These are phyloP conservation scores for Caenorhabditis angaria DNA, from an alignment of 2,888 invertebrate genomes.

Conservation along the genomic window DNA sequence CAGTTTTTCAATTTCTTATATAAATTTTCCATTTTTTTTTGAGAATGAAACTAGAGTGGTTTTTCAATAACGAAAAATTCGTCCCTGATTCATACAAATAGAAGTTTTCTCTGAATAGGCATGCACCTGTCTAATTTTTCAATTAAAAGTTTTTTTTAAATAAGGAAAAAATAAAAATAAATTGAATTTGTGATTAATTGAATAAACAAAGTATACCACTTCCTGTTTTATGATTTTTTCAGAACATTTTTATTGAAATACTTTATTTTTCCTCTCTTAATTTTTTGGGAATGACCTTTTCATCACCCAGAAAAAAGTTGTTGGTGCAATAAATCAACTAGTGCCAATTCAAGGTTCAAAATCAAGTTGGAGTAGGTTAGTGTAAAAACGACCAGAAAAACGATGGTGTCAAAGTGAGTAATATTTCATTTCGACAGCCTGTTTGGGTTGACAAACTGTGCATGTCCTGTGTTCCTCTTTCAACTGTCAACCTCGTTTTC, in stretches of 20 bases:
- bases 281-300: too few relatives aligned
- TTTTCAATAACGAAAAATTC: too few relatives aligned
- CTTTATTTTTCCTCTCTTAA: too few relatives aligned
- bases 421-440: not conserved
- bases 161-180: not conserved
- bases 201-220: not conserved
- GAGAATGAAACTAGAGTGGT: too few relatives aligned
- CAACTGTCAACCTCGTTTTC: conserved; percentile 42
- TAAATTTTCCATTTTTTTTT: too few relatives aligned
- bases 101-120: not conserved
- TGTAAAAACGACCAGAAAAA: not conserved
- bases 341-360: not conserved
- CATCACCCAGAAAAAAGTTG: not conserved
- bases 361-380: not conserved
- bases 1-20: not conserved
- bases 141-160: not conserved
- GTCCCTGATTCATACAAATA: too few relatives aligned
- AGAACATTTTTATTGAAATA: too few relatives aligned
- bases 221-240: too few relatives aligned
- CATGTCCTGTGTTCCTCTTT: conserved; percentile 19
- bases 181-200: not conserved
- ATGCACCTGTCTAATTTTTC: not conserved
- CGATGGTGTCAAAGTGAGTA: not conserved
- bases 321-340: not conserved
- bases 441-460: not conserved